Conservation (phyloP, 2,113 vertebrate genomes). For the Xiphorhynchus elegans region DNA sequence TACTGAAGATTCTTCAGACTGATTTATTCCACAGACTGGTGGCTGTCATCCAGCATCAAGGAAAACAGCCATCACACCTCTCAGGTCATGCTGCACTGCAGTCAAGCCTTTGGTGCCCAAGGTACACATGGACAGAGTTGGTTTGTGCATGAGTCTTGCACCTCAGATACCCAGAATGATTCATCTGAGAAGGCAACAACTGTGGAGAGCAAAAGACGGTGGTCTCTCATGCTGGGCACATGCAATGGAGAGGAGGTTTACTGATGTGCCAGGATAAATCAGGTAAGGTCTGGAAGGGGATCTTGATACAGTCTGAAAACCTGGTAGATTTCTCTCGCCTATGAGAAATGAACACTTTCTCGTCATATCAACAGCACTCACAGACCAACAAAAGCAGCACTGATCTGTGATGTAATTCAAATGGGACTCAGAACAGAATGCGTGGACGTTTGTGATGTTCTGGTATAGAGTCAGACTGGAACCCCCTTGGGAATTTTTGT, state of each 20-base stretch:
- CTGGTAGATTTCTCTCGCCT: background rate
- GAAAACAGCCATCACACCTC: background rate
- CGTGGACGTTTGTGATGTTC: background rate
- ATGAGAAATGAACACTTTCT: background rate
- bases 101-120: background rate
- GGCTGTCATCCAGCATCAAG: background rate
- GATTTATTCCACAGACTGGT: background rate
- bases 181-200: background rate
- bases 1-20: background rate
- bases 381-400: background rate
- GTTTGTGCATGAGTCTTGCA: background rate
- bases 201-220: background rate
- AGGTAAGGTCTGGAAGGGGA: background rate
- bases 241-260: background rate
- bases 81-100: too few species aligned
- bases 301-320: background rate
- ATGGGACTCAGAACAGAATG: background rate
- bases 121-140: accelerated
- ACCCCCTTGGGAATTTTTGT: background rate
- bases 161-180: background rate
- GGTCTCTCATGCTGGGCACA: background rate
- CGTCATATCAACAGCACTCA: background rate
- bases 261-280: background rate
- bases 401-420: background rate
- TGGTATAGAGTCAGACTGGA: background rate